Base-by-base conservation (phyloP, 2,888 invertebrate species). In the Drosophila emarginata region DNA sequence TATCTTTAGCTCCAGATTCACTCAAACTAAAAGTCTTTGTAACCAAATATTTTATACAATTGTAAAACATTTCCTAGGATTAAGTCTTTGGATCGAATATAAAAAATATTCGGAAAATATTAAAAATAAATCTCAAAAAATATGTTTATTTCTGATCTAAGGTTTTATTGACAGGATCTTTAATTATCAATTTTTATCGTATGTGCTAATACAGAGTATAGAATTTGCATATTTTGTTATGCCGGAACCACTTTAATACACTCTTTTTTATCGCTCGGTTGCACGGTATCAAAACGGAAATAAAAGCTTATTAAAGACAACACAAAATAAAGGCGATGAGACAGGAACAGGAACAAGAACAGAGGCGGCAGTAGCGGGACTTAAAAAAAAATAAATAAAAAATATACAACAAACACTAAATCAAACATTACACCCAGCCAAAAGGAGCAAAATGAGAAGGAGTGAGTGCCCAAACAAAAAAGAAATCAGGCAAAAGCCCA, bases 271-370 rank as follows among this genome's bases (percentile, higher is more conserved):
- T 26, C 4, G 18, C 4, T 15, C 21, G 11, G 2, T 45, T 45
- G 11, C 45, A 45, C 11, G 21, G 45, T 45, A 45, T 45, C 45
- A 83, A 80, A 82, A 79, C 82, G 80, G 84, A 84, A 82, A 80
- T 84, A 84, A 82, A 82, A 84, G 82, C 82, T 82, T 82, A 84
- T 84, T 82, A 82, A 82, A 84, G 82, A 76, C 72, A 81, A 79
- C 77, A 77, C 73, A 74, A 56, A 56, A 74, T 52, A 56, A 74
- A 56, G 51, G 59, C 21, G 57, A 61, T 65, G 39, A 36, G 62
- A 66, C 32, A 53, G 52, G 59, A 26, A 23, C 6, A 50, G 45
- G n/a, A n/a, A 14, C 45, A 45, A 59, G 51, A 28, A 14, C 39
- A 32, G 53, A 39, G 15, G 11, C 50, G 5, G 36, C 7, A 36